Base-by-base conservation (phyloP, 2,888 invertebrate species). In the Dicyrtoma fusca region DNA sequence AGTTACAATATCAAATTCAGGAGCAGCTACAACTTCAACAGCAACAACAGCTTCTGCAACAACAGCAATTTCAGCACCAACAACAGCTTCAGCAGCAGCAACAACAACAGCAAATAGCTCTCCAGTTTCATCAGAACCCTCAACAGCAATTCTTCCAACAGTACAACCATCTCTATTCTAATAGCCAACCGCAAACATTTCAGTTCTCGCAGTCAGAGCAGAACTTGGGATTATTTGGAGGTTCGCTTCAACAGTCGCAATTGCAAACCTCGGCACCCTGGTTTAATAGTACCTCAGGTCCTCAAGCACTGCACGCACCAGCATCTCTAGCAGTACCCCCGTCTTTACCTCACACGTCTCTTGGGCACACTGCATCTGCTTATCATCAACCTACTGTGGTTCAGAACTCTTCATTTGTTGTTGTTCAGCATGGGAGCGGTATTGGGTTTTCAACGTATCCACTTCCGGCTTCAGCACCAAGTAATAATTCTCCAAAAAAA, bases 131-230 rank as follows among this genome's bases (percentile, higher is more conserved):
- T n/a, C n/a, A n/a, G n/a, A n/a, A n/a, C n/a, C 45, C 51, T 17
- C 65, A 66, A 66, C 53, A 44, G 19, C 53, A 34, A 21, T 63
- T 42, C 21, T 25, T 55, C 8, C 53, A 34, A 55, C 53, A 68
- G 10, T 11, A 65, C 10, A 68, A 2, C 21, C 45, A 64, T 47
- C 19, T 5, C 11, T 49, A 64, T 62, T 62, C 62, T 19, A 13
- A 19, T 42, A 17, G 17, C 11, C 62, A 62, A n/a, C 34, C 25
- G 34, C 25, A 23, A 64, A 11, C 23, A 3, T 34, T 5, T 34
- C 34, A 34, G 8, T 34, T 34, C 34, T 3, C 34, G 8, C 34
- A 34, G 8, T 34, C 34, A 34, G 34, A 34, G 3, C 34, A 34
- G 8, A 34, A 34, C 34, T 34, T 34, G 8, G 34, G 34, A 3